Evolutionary conservation across 2,113 vertebrate genomes (phyloP).

Genomic region (Halichoeres trimaculatus): DNA sequence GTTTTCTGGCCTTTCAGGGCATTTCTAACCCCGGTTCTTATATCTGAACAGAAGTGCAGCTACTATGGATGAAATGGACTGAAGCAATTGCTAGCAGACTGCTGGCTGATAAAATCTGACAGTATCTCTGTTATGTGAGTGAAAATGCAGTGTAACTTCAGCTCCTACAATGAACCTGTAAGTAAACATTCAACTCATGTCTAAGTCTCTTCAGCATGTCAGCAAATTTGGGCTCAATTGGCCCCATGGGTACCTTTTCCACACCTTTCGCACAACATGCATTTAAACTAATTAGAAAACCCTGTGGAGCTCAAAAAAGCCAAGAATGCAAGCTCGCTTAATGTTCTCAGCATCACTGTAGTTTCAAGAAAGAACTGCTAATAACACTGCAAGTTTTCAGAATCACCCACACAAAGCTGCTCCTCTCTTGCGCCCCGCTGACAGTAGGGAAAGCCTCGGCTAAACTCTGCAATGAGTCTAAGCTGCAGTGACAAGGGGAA

Average conservation of each 20-base stretch:
- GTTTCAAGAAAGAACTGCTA: conserved; percentile 10
- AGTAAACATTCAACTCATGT: background rate
- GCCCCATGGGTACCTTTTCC: conserved; percentile 14
- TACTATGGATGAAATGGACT: conserved; percentile 18
- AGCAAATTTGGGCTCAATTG: conserved; percentile 27
- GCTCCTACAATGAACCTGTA: background rate
- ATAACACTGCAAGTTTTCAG: conserved; percentile 23
- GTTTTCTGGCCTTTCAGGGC: conserved; percentile 24
- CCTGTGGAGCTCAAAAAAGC: conserved; percentile 23
- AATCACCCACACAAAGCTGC: conserved; percentile 41
- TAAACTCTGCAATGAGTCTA: conserved; percentile 44
- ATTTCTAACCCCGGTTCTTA: conserved; percentile 15
- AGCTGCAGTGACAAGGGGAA: conserved; percentile 45
- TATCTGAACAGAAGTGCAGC: conserved; percentile 26
- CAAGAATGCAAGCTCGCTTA: conserved; percentile 6
- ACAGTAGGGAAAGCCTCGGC: conserved; percentile 34
- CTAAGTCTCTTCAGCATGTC: conserved; percentile 17
- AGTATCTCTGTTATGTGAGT: conserved; percentile 3
- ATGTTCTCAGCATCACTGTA: conserved; percentile 44
- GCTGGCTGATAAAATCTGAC: background rate
- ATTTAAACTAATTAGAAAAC: conserved; percentile 20
- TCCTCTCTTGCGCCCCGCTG: conserved; percentile 33
- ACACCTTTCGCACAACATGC: background rate
- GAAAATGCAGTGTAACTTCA: background rate
- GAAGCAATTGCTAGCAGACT: conserved; percentile 8